These are phyloP conservation scores for Dysidea cf. avara DNA, from an alignment of 37 sponge, comb jelly and placozoan species.

Conservation along the genomic window DNA sequence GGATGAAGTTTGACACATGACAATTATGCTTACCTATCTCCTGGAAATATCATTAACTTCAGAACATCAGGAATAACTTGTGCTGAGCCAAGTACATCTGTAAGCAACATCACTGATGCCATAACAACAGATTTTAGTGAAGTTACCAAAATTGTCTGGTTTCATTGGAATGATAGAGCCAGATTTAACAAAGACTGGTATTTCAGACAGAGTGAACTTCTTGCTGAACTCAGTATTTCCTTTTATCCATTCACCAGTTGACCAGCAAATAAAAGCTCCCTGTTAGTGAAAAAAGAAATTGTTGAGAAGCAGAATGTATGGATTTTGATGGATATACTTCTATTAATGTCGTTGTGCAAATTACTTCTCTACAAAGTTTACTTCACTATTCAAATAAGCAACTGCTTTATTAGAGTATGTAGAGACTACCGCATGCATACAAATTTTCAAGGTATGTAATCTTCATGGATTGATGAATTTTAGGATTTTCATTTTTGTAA, in stretches of 20 bases:
- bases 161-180: slow-evolving; percentile 61
- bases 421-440: too few species aligned
- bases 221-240: slow-evolving; percentile 14
- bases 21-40: too few species aligned
- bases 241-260: slow-evolving; percentile 30
- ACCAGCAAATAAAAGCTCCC: slow-evolving; percentile 50
- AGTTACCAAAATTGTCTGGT: slow-evolving; percentile 39
- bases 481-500: too few species aligned
- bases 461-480: too few species aligned
- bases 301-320: background rate
- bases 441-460: too few species aligned
- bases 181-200: slow-evolving; percentile 55
- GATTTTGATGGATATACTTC: too few species aligned
- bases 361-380: too few species aligned
- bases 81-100: slow-evolving; percentile 60
- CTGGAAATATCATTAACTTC: slow-evolving; percentile 51
- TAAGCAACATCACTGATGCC: background rate
- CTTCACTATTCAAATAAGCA: too few species aligned
- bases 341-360: too few species aligned
- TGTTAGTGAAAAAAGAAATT: background rate
- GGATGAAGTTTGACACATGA: too few species aligned
- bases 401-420: too few species aligned
- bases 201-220: slow-evolving; percentile 51
- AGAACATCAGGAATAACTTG: slow-evolving; percentile 38
- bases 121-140: background rate